phyloP scores from a whole-genome alignment of 2,113 vertebrate species.

The Xenopus laevis region DNA sequence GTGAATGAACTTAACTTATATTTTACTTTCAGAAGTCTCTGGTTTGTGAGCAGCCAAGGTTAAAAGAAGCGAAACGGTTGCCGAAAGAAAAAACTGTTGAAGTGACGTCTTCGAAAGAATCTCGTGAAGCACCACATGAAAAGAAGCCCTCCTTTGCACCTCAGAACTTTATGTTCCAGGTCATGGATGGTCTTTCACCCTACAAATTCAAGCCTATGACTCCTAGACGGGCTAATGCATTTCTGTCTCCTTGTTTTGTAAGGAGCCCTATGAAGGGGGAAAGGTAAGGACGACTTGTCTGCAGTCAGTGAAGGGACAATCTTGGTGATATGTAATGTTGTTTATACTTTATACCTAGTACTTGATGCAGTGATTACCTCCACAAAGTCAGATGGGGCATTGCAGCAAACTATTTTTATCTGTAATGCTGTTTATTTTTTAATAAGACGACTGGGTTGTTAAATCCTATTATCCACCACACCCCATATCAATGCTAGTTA shows the following conservation, averaged over 20 bases:
- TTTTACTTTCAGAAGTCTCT: slow-evolving; percentile 1
- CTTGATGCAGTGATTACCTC: too few species aligned
- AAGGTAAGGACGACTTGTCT: slow-evolving; percentile 53
- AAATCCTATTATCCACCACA: too few species aligned
- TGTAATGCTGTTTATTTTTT: too few species aligned
- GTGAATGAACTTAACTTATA: neutral
- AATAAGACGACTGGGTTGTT: too few species aligned
- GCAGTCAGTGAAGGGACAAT: neutral
- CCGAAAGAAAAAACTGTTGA: neutral
- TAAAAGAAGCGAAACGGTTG: slow-evolving; percentile 3
- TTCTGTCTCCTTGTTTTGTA: slow-evolving; percentile 67
- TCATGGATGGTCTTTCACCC: slow-evolving; percentile 67
- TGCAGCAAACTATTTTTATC: too few species aligned
- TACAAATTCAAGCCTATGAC: slow-evolving; percentile 76
- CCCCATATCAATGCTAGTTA: too few species aligned
- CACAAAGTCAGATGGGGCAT: too few species aligned
- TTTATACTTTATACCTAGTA: too few species aligned
- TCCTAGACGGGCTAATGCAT: slow-evolving; percentile 70
- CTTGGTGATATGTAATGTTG: neutral
- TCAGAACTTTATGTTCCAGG: slow-evolving; percentile 79
- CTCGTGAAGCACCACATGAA: slow-evolving; percentile 34
- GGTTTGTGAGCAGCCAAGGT: neutral
- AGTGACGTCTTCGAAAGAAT: neutral
- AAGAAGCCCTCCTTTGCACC: slow-evolving; percentile 81
- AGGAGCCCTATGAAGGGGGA: slow-evolving; percentile 55